Evolutionary conservation across 2,113 vertebrate genomes (phyloP).

Genomic region (Arenaria interpres): DNA sequence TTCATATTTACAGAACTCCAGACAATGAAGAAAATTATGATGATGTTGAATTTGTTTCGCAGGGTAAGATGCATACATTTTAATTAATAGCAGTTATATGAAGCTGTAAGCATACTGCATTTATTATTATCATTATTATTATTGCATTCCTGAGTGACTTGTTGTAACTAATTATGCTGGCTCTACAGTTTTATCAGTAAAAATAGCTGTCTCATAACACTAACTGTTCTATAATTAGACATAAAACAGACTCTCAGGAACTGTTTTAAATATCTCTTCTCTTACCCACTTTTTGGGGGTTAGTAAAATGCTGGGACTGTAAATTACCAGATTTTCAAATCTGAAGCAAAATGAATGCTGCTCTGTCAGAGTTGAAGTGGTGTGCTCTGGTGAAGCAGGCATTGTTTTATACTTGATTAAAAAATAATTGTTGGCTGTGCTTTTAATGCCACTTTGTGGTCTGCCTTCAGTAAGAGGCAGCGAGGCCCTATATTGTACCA

Average conservation of each 20-base stretch:
- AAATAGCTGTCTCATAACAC: background rate
- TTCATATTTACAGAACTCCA: slow-evolving; percentile 63
- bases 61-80: slow-evolving; percentile 59
- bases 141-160: background rate
- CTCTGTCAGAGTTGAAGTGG: background rate
- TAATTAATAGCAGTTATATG: background rate
- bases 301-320: background rate
- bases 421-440: background rate
- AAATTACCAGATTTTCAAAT: background rate
- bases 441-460: background rate
- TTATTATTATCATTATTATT: background rate
- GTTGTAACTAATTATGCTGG: background rate
- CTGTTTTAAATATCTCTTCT: background rate
- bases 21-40: slow-evolving; percentile 84
- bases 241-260: background rate
- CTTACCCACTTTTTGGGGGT: rapidly evolving
- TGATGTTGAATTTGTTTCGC: slow-evolving; percentile 70
- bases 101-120: background rate
- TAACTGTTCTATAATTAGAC: background rate
- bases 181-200: background rate
- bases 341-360: background rate
- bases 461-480: background rate
- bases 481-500: background rate
- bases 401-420: background rate
- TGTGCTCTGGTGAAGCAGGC: background rate